These are phyloP conservation scores for Cebus imitator DNA, from an alignment of 2,113 vertebrate genomes.

Conservation along the genomic window DNA sequence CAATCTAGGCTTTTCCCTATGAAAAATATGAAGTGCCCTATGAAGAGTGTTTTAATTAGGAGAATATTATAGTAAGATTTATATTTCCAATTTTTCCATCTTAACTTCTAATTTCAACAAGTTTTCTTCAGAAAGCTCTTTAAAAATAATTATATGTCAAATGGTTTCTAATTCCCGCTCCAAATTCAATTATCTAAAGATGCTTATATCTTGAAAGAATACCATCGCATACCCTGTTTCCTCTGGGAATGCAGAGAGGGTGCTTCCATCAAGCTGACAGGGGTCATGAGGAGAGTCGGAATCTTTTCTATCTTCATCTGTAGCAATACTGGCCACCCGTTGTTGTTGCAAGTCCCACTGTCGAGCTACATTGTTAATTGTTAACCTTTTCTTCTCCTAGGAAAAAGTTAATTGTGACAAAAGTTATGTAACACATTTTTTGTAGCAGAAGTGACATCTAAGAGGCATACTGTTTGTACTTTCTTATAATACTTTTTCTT, in stretches of 20 bases:
- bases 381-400: constrained; percentile 95
- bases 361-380: constrained; percentile 93
- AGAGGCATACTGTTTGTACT: not conserved
- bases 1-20: not conserved
- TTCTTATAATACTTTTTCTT: not conserved
- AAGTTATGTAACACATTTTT: not conserved
- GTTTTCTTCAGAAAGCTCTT: constrained; percentile 25
- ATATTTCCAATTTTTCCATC: not conserved
- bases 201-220: not conserved
- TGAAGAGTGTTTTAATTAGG: not conserved
- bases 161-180: not conserved
- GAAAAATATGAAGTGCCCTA: not conserved
- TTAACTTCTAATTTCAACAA: constrained; percentile 8
- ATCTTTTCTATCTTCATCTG: constrained; percentile 87
- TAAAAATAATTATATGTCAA: not conserved
- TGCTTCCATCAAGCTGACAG: constrained; percentile 87
- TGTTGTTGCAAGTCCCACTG: constrained; percentile 93
- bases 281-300: constrained; percentile 86
- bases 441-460: not conserved
- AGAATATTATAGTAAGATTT: not conserved
- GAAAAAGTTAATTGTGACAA: constrained; percentile 54
- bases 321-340: constrained; percentile 73
- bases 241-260: constrained; percentile 88
- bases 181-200: not conserved
- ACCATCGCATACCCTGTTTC: constrained; percentile 88